A percentile compares a stretch with the other conserved stretches of the same genome.
Evolutionary conservation across 2,113 vertebrate species (phyloP).

Genomic region (Bucco capensis): DNA sequence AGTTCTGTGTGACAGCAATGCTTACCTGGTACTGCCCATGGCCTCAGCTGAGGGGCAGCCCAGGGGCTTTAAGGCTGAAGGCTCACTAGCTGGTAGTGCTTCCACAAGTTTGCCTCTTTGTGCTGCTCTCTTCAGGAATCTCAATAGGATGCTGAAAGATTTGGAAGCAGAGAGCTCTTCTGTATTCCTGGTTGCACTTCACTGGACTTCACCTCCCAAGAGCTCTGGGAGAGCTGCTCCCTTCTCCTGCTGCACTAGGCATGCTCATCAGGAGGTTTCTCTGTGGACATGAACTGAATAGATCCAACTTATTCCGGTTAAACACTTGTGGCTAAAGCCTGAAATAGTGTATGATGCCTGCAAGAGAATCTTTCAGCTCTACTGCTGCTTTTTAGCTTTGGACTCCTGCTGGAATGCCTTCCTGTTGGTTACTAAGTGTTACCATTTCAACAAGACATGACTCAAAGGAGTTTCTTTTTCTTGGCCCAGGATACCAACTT

Average conservation of each 20-base stretch:
- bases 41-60: not conserved
- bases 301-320: not conserved
- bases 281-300: not conserved
- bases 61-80: not conserved
- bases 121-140: not conserved
- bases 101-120: not conserved
- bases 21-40: not conserved
- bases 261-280: too few relatives aligned
- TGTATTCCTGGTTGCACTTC: not conserved
- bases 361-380: not conserved
- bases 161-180: not conserved
- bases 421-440: not conserved
- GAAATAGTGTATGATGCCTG: not conserved
- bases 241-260: too few relatives aligned
- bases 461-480: not conserved
- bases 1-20: not conserved
- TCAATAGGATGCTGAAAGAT: not conserved
- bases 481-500: conserved; percentile 87
- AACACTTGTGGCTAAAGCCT: not conserved
- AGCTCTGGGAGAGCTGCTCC: too few relatives aligned
- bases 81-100: not conserved
- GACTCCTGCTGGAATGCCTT: not conserved
- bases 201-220: not conserved
- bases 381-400: not conserved
- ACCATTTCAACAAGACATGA: not conserved